Conservation (phyloP, 2,113 vertebrate species). For the Trogon surrucura region DNA sequence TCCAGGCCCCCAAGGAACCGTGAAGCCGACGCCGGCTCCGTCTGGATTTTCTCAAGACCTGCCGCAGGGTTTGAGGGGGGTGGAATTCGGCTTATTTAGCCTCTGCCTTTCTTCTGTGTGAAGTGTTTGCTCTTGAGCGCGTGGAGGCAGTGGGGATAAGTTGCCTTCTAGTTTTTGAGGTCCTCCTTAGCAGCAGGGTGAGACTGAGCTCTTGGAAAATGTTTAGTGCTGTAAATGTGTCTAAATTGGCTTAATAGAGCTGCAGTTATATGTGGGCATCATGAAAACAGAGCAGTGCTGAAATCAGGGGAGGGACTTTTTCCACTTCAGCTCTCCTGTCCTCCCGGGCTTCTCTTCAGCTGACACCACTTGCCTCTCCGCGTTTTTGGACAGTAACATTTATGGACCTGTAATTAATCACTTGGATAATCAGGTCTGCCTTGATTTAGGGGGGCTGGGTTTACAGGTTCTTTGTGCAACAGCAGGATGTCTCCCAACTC, state of each 20-base stretch:
- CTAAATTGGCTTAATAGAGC: not conserved
- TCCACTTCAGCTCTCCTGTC: not conserved
- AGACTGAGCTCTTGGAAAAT: not conserved
- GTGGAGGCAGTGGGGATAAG: not conserved
- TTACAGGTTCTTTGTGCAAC: not conserved
- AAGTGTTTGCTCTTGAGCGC: not conserved
- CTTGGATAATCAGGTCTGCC: not conserved
- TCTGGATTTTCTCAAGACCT: not conserved
- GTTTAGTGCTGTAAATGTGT: not conserved
- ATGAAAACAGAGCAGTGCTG: not conserved
- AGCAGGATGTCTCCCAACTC: not conserved
- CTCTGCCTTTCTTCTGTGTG: not conserved
- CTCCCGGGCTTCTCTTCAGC: not conserved
- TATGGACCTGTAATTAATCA: not conserved
- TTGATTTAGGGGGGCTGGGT: not conserved
- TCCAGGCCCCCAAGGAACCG: not conserved
- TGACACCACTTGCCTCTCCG: not conserved
- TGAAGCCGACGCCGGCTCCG: fast-evolving
- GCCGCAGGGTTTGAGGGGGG: not conserved
- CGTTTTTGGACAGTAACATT: not conserved
- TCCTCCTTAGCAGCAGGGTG: not conserved
- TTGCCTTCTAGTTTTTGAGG: not conserved
- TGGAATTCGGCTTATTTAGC: not conserved
- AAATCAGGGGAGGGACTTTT: not conserved
- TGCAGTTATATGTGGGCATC: not conserved